Base-by-base conservation (phyloP, 1,140 invertebrate genomes). In the Drosophila orena region DNA sequence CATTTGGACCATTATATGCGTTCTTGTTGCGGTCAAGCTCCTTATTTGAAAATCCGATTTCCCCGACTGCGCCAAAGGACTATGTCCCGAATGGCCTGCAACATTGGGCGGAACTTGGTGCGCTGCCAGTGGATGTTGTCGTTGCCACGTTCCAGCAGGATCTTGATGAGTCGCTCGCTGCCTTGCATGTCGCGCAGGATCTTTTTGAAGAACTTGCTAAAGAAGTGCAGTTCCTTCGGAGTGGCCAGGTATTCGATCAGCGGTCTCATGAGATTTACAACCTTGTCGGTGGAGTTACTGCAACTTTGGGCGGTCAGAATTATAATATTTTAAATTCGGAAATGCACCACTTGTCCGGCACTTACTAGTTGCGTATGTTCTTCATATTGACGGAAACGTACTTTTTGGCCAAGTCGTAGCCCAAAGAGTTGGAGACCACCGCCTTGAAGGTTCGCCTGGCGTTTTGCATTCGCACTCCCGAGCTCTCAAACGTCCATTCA, bases 211-310 rank as follows among this genome's bases (percentile, higher is more conserved):
- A 20, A 34, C 2, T 30, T 20, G 24, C 40, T 20, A 1, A 57
- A 30, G 17, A 44, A 57, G 3, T n/a, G 3, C 40, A 57, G 6
- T 4, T 57, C 55, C 11, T 17, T n/a, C 4, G 24, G 3, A 14
- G 15, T 57, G 15, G 38, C 10, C 15, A 57, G 24, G 7, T 27
- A n/a, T 15, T 57, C 55, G 15, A 34, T 7, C 24, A 57, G 40
- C 12, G 55, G 55, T 27, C 12, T 34, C 55, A 57, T 4, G 2
- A 57, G 27, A 7, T 22, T 5, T 5, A 44, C 55, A 1, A 57
- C 12, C 24, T 44, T 43, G 55, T 14, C 44, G 24, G 55, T 57
- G 6, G 55, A 57, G 40, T 57, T 57, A 40, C 40, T 57, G 40
- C 24, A 57, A 6, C 55, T 57, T 57, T 20, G 30, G 30, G 30